phyloP scores from a whole-genome alignment of 2,113 vertebrate species.

The Cavia aperea region DNA sequence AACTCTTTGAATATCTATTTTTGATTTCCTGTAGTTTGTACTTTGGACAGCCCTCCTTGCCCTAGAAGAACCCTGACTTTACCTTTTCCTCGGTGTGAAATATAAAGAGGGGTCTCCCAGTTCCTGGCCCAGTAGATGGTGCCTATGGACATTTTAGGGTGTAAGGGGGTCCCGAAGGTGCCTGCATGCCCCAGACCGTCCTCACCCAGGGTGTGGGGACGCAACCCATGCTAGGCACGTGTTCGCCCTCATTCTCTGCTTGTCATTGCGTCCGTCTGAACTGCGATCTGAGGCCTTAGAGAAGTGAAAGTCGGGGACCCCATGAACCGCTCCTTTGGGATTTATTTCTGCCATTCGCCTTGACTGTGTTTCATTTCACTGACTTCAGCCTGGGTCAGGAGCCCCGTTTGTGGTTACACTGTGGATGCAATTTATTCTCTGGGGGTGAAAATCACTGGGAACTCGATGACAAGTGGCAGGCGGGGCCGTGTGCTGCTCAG shows the following conservation, averaged over 20 bases:
- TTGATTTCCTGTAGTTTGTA: background rate
- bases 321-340: background rate
- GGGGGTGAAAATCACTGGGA: background rate
- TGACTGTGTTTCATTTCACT: background rate
- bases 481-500: background rate
- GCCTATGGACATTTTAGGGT: background rate
- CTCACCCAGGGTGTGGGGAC: background rate
- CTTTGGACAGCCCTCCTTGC: background rate
- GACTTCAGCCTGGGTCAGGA: background rate
- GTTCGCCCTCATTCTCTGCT: background rate
- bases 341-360: background rate
- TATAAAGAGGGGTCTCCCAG: background rate
- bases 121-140: background rate
- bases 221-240: background rate
- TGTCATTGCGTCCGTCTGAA: background rate
- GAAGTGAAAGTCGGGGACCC: background rate
- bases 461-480: background rate
- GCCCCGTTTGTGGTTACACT: background rate
- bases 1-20: background rate
- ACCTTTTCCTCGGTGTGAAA: background rate
- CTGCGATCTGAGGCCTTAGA: background rate
- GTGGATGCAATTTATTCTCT: constrained; percentile 29
- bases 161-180: background rate
- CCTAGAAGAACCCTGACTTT: background rate
- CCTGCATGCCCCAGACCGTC: background rate